Percentiles rank a stretch among this genome's conserved stretches.
phyloP scores from a whole-genome alignment of 2,888 invertebrate genomes.

The Pseudococcus viburni region DNA sequence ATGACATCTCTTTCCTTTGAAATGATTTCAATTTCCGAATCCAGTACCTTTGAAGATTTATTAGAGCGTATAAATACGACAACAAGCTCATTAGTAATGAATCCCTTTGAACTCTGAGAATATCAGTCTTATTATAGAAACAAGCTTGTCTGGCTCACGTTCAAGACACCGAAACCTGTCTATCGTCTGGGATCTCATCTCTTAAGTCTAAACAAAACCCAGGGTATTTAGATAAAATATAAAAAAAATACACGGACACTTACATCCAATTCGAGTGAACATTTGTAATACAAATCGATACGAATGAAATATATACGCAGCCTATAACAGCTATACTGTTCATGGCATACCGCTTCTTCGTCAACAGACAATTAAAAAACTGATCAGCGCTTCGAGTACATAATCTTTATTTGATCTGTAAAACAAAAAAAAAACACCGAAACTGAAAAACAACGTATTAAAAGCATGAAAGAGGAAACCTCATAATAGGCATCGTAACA shows the following conservation, averaged over 20 bases:
- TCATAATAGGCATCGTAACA: conserved; percentile 3
- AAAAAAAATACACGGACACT: conserved; percentile 29
- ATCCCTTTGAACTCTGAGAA: not conserved
- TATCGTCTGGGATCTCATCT: not conserved
- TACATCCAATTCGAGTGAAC: conserved; percentile 66
- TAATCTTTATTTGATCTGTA: not conserved
- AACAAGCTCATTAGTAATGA: conserved; percentile 1
- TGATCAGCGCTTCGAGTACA: conserved; percentile 36
- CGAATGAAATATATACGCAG: conserved; percentile 32
- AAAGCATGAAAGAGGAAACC: conserved; percentile 22
- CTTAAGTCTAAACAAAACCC: not conserved
- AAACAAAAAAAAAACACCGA: conserved; percentile 15
- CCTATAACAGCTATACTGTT: conserved; percentile 59
- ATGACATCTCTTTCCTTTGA: not conserved
- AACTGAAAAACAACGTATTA: not conserved
- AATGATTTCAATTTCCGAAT: not conserved
- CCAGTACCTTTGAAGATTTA: conserved; percentile 22
- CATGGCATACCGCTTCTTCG: conserved; percentile 62
- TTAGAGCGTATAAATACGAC: conserved; percentile 22
- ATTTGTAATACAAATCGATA: conserved; percentile 57
- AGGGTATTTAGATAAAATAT: not conserved
- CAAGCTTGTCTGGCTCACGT: conserved; percentile 38
- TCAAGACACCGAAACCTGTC: conserved; percentile 28
- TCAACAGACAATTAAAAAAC: conserved; percentile 36
- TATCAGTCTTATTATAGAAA: conserved; percentile 8